Evolutionary conservation across 2,888 invertebrate genomes (phyloP), one percentile per base, ranked within the genome.

Genomic region (Chironomus tentans): DNA sequence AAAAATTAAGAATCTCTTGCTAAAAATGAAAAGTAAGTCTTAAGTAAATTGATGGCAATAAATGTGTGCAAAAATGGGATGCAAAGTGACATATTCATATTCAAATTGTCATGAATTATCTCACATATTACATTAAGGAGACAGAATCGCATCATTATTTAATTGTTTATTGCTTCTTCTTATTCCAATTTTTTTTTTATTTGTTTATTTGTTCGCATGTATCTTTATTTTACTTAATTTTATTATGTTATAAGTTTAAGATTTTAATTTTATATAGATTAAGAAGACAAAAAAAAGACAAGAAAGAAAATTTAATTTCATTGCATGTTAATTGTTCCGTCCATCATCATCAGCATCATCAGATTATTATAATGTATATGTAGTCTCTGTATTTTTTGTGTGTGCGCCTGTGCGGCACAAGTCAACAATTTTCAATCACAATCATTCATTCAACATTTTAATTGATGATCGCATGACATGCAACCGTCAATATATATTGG

Each of bases 251-350:
- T 18, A 70, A 70, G 62, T 21, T 71, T 70, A 50, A 22, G 38
- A 13, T 46, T 69, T 46, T 68, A 68, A 38, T 38, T 38, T 38
- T 5, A 28, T 28, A 28, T 50, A 50, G 50, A 50, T 18, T 56
- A 18, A 15, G 7, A 56, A 12, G 13, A 13, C n/a, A 28, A 28
- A 5, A 28, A 1, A 28, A 2, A 28, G 5, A 28, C 3, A 28
- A 28, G 3, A 65, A 65, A 65, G 18, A 62, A 62, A 61, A 50
- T 50, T 50, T 48, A 50, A 70, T 70, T 70, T 72, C 72, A 72
- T 72, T 61, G 50, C 61, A 72, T 72, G 24, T 61, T 72, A 62
- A 61, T 72, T 72, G 72, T 72, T 72, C 61, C 62, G 61, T 72
- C 72, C 61, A 72, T 72, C 72, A 72, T 72, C 46, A 46, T 38